phyloP scores from a whole-genome alignment of 2,113 vertebrate species.

The Bucco capensis region DNA sequence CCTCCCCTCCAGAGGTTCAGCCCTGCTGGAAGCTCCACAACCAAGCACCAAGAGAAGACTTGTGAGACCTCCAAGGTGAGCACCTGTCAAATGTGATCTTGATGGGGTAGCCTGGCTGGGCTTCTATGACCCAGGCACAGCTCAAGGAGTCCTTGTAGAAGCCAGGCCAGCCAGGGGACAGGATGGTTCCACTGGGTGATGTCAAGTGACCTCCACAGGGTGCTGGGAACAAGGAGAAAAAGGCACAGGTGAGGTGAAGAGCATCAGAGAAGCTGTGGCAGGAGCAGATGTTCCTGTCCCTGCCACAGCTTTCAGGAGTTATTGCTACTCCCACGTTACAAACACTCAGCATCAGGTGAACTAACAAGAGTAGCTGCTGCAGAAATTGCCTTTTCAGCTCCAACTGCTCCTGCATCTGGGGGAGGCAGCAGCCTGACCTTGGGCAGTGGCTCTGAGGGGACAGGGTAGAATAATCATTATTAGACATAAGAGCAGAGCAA shows the following conservation, averaged over 20 bases:
- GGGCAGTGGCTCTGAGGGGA: background rate
- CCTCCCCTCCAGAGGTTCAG: rapidly evolving
- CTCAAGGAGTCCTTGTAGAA: slow-evolving; percentile 98
- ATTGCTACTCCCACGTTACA: rapidly evolving
- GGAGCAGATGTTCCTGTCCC: rapidly evolving
- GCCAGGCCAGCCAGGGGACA: slow-evolving; percentile 97
- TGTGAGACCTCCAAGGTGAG: background rate
- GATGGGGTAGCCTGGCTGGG: slow-evolving; percentile 96
- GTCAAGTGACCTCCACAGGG: slow-evolving; percentile 96
- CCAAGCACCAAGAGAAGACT: rapidly evolving
- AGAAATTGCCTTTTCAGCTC: background rate
- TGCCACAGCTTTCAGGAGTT: rapidly evolving
- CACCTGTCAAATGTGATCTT: slow-evolving; percentile 99
- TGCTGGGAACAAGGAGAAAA: slow-evolving; percentile 68
- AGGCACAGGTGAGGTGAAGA: background rate
- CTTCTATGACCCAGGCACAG: slow-evolving; percentile 98
- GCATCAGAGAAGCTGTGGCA: rapidly evolving
- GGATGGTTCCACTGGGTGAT: slow-evolving; percentile 90
- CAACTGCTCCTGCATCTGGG: rapidly evolving
- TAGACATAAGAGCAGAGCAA: background rate
- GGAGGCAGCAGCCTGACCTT: background rate
- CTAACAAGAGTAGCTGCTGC: rapidly evolving
- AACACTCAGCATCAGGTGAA: background rate
- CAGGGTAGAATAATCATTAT: background rate
- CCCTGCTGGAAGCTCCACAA: background rate